Percentiles rank a stretch among this genome's conserved stretches.
Evolutionary conservation across 2,797 vertebrate genomes (phyloP).

Genomic region (Cynodonichthys magdalenae): DNA sequence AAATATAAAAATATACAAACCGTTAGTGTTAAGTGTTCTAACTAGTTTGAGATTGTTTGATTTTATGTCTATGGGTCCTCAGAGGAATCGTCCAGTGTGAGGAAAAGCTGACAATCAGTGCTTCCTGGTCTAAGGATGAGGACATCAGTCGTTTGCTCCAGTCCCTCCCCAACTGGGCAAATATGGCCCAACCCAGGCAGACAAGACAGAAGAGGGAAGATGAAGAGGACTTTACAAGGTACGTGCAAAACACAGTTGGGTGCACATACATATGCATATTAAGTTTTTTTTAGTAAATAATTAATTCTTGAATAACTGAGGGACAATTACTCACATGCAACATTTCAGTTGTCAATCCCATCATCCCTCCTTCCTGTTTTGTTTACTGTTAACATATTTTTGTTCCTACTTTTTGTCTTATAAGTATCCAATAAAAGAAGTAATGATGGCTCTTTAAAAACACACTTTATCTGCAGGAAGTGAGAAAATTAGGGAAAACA

Average conservation of each 20-base stretch:
- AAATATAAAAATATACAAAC: not conserved
- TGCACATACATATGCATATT: not conserved
- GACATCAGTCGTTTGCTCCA: conserved; percentile 96
- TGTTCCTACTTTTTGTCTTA: conserved; percentile 42
- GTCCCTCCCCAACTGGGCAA: conserved; percentile 96
- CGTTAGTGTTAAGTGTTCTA: not conserved
- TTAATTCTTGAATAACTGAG: too few relatives aligned
- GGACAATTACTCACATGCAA: too few relatives aligned
- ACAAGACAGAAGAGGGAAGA: conserved; percentile 95
- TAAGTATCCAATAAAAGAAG: conserved; percentile 52
- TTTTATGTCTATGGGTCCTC: conserved; percentile 23
- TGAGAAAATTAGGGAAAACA: conserved; percentile 47
- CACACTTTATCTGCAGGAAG: conserved; percentile 49
- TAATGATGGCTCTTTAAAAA: conserved; percentile 67
- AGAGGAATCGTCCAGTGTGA: conserved; percentile 93
- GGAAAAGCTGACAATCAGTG: conserved; percentile 96
- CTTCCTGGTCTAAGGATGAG: conserved; percentile 97
- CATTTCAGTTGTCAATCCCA: too few relatives aligned
- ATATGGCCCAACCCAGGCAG: conserved; percentile 93
- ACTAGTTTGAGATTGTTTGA: not conserved
- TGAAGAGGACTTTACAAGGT: conserved; percentile 96
- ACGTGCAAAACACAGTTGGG: conserved; percentile 11
- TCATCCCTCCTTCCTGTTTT: not conserved
- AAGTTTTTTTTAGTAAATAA: not conserved
- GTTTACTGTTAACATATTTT: conserved; percentile 46